phyloP scores from a whole-genome alignment of 2,888 invertebrate species.

The Eupsilia transversa region DNA sequence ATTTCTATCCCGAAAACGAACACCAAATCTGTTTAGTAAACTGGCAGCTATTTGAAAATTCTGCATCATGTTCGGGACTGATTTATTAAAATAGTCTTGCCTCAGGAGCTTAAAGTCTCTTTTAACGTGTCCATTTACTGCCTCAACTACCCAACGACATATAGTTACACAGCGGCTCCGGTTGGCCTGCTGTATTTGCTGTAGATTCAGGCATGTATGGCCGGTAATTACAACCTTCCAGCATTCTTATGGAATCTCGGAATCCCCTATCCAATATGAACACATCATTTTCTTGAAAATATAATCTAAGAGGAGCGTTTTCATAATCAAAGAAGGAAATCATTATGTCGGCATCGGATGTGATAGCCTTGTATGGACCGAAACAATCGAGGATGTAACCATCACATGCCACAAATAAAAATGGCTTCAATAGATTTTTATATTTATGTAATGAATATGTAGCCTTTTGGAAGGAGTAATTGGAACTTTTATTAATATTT shows the following conservation, averaged over 20 bases:
- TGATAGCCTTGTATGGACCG: slow-evolving; percentile 37
- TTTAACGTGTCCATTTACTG: slow-evolving; percentile 37
- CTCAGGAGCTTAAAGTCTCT: slow-evolving; percentile 33
- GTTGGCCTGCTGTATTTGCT: slow-evolving; percentile 38
- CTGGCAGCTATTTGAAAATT: slow-evolving; percentile 24
- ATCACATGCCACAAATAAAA: slow-evolving; percentile 35
- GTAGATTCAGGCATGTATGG: slow-evolving; percentile 32
- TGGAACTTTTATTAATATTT: slow-evolving; percentile 32
- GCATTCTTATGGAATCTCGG: slow-evolving; percentile 19
- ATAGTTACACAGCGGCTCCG: slow-evolving; percentile 35
- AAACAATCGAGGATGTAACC: slow-evolving; percentile 18
- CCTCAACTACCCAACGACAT: slow-evolving; percentile 43
- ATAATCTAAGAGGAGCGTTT: slow-evolving; percentile 29
- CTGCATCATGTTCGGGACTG: slow-evolving; percentile 28
- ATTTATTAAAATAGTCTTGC: slow-evolving; percentile 36
- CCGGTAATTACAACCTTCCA: slow-evolving; percentile 20
- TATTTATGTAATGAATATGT: slow-evolving; percentile 12
- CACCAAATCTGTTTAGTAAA: slow-evolving; percentile 8
- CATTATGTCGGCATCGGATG: slow-evolving; percentile 33
- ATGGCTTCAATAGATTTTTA: slow-evolving; percentile 26
- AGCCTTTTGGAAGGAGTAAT: slow-evolving; percentile 30
- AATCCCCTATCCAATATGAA: slow-evolving; percentile 38
- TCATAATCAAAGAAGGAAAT: slow-evolving; percentile 20
- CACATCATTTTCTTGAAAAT: slow-evolving; percentile 28
- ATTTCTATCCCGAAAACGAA: slow-evolving; percentile 11